Evolutionary conservation across 2,797 vertebrate genomes (phyloP).

Genomic region (Amblyraja radiata): DNA sequence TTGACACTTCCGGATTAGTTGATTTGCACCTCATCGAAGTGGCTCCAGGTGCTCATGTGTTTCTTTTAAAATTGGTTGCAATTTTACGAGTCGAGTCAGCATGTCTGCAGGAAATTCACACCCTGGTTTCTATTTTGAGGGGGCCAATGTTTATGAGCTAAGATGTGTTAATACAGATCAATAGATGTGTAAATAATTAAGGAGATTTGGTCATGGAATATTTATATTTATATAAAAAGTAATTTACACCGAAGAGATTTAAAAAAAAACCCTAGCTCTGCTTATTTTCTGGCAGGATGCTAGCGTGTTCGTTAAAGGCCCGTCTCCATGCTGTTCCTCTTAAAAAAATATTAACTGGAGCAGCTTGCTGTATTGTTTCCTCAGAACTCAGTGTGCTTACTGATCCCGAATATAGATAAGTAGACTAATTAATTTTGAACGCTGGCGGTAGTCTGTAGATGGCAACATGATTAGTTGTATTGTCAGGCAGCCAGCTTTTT

Average conservation of each 20-base stretch:
- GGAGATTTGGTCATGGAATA: background rate
- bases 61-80: background rate
- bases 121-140: background rate
- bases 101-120: background rate
- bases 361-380: background rate
- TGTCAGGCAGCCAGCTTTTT: too few species aligned
- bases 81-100: background rate
- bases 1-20: background rate
- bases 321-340: background rate
- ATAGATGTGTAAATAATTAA: background rate
- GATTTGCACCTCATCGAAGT: background rate
- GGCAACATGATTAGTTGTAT: background rate
- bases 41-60: background rate
- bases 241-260: background rate
- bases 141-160: background rate
- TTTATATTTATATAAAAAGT: background rate
- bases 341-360: background rate
- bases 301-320: too few species aligned
- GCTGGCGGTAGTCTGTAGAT: background rate
- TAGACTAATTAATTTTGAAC: background rate
- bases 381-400: background rate
- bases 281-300: too few species aligned
- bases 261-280: too few species aligned
- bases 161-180: background rate
- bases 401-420: background rate